A percentile compares a stretch with the other conserved stretches of the same genome.
Conservation (phyloP, 2,888 invertebrate genomes). For the Perizoma flavofasciatum region DNA sequence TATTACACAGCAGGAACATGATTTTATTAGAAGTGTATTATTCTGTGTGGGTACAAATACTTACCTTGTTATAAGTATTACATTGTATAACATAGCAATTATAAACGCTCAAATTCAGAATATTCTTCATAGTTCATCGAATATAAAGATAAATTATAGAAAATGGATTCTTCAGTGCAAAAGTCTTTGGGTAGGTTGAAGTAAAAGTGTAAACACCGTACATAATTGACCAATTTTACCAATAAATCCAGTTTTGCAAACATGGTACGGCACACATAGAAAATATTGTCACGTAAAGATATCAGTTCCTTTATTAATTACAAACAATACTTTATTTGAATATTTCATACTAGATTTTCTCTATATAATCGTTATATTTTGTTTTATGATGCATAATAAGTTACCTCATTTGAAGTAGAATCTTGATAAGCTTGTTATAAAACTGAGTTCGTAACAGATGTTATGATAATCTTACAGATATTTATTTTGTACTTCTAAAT, state of each 20-base stretch:
- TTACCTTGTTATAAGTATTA: too few species aligned
- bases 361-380: conserved; percentile 15
- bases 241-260: background rate
- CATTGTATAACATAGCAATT: too few species aligned
- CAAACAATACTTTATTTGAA: too few species aligned
- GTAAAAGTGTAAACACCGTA: conserved; percentile 11
- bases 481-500: too few species aligned
- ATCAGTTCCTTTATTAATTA: conserved; percentile 20
- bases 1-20: background rate
- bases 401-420: conserved; percentile 10
- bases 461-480: background rate
- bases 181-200: conserved; percentile 4
- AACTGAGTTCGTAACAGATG: background rate
- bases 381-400: conserved; percentile 11
- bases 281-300: conserved; percentile 9
- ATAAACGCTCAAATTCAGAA: too few species aligned
- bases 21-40: too few species aligned
- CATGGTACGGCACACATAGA: conserved; percentile 5
- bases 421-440: conserved; percentile 9
- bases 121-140: too few species aligned
- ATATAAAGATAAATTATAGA: too few species aligned
- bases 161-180: too few species aligned
- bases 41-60: too few species aligned
- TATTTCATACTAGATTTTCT: too few species aligned
- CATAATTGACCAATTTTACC: background rate